phyloP scores from a whole-genome alignment of 1,140 invertebrate species.

The Araneus ventricosus region DNA sequence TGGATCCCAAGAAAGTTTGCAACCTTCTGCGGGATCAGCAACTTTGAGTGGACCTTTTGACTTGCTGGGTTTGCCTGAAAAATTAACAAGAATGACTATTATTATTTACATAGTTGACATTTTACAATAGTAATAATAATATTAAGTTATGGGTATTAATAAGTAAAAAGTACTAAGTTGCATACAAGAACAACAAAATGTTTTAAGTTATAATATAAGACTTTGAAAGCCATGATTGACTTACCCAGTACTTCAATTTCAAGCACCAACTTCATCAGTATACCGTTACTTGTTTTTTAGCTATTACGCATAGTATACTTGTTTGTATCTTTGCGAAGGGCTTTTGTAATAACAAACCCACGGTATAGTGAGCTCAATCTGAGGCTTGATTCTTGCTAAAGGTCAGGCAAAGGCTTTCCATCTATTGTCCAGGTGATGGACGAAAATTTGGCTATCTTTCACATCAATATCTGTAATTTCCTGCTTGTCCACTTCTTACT shows the following conservation, averaged over 20 bases:
- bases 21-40: slow-evolving; percentile 92
- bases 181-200: no score
- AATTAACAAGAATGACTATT: slow-evolving; percentile 78
- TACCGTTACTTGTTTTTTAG: slow-evolving; percentile 95
- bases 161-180: no score
- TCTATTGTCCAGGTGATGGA: slow-evolving; percentile 92
- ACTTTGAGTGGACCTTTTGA: slow-evolving; percentile 90
- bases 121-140: background rate
- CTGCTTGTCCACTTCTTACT: slow-evolving; percentile 90
- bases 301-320: slow-evolving; percentile 95
- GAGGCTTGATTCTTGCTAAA: slow-evolving; percentile 81
- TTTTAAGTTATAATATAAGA: no score
- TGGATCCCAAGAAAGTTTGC: slow-evolving; percentile 95
- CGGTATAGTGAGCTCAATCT: slow-evolving; percentile 84
- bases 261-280: slow-evolving; percentile 95
- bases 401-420: slow-evolving; percentile 81
- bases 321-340: slow-evolving; percentile 90
- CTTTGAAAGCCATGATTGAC: no score
- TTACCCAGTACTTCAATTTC: slow-evolving; percentile 88
- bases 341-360: slow-evolving; percentile 91
- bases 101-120: slow-evolving; percentile 77
- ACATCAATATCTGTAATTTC: slow-evolving; percentile 94
- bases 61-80: slow-evolving; percentile 88
- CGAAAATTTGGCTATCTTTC: slow-evolving; percentile 92
- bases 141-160: no score